Base-by-base conservation (phyloP, 2,797 vertebrate genomes). In the Cyclura pinguis region DNA sequence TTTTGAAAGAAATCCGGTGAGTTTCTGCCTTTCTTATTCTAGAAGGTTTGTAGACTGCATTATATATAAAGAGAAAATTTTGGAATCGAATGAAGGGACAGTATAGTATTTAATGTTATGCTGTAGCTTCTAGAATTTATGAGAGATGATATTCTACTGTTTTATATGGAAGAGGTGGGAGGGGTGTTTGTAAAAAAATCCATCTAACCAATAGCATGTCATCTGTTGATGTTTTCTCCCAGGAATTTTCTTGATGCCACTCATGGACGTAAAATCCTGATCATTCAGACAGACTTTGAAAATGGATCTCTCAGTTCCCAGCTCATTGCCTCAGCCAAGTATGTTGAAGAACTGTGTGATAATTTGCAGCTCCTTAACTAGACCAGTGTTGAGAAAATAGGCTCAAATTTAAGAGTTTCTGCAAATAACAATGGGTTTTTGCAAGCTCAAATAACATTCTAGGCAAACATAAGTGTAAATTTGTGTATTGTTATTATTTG, bases 251-350 rank as follows among this genome's bases (percentile, higher is more conserved):
- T 99, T 64, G 90, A 92, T 82, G 81, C 59, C 20, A 76, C 93
- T 7, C 72, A 94, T 47, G 94, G 96, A 73, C 96, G 96, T 95
- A 98, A 98, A 96, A 95, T 99, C 91, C 98, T 99, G 4, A 97
- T 99, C 93, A 98, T 99, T 96, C 99, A 99, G 96, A 97, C 97
- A 27, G 98, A 99, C 94, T 99, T 98, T 93, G 98, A 98, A 86
- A 98, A 98, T 93, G 97, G 95, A 38, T 97, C 96, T 72, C 97
- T 97, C 77, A 98, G 97, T 93, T 97, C 97, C 32, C 98, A 99
- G 97, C 98, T 99, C 59, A 95, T 99, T 59, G 98, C 98, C 80
- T 99, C 98, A 94, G 98, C 98, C 95, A 99, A 98, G 98, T 99
- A 97, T 94, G 98, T 97, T 1, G 4, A 84, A 81, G 59, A 85